These are phyloP conservation scores for Limnodromus scolopaceus DNA, from an alignment of 2,797 vertebrate genomes.

Conservation along the genomic window DNA sequence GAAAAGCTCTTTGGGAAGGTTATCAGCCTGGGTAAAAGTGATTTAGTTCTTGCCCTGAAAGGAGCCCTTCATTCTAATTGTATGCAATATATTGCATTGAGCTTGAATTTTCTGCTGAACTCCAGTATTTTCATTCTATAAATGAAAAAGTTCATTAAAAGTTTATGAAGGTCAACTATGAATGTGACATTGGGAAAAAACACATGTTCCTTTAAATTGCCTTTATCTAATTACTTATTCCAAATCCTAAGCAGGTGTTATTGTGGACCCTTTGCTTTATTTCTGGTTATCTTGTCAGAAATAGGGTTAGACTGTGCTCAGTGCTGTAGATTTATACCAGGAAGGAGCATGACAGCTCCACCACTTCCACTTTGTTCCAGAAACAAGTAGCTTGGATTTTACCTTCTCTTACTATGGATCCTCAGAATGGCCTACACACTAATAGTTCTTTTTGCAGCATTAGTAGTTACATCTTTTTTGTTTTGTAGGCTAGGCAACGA, in stretches of 20 bases:
- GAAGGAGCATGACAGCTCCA: background rate
- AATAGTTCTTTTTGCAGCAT: background rate
- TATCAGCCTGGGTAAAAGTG: background rate
- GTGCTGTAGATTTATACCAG: background rate
- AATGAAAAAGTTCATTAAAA: background rate
- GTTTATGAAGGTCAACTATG: background rate
- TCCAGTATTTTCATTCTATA: background rate
- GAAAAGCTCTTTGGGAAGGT: background rate
- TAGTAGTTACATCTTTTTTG: background rate
- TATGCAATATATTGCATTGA: background rate
- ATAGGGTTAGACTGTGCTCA: background rate
- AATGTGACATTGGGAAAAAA: background rate
- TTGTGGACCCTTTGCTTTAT: background rate
- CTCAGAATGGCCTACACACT: background rate
- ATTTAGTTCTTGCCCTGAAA: background rate
- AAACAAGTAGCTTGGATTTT: background rate
- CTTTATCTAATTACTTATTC: background rate
- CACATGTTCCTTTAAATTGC: background rate
- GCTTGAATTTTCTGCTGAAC: background rate
- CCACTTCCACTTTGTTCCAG: background rate
- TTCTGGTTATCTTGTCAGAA: background rate
- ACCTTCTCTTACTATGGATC: background rate
- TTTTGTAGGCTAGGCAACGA: slow-evolving; percentile 77
- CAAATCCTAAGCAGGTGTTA: background rate
- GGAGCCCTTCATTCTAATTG: background rate